Conservation (phyloP, 2,888 invertebrate species). For the Buathra laborator region DNA sequence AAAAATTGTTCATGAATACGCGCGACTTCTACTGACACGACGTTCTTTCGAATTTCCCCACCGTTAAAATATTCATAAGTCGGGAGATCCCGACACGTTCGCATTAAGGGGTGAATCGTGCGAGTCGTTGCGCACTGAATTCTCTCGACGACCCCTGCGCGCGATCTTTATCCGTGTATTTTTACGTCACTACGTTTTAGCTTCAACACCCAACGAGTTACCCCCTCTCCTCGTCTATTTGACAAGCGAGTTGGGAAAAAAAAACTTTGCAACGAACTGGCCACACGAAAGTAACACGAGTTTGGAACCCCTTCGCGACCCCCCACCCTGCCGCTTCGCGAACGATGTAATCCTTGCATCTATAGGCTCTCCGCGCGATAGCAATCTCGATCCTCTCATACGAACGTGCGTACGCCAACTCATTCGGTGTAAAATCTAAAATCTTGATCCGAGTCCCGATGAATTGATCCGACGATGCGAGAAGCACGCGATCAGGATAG, state of each 20-base stretch:
- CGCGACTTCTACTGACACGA: background rate
- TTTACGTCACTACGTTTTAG: constrained; percentile 45
- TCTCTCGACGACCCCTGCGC: background rate
- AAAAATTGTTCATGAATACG: background rate
- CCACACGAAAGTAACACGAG: constrained; percentile 25
- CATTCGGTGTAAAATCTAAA: constrained; percentile 66
- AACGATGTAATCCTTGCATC: constrained; percentile 54
- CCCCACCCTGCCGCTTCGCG: no score
- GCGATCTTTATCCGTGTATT: constrained; percentile 45
- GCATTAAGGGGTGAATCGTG: constrained; percentile 12
- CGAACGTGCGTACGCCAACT: constrained; percentile 42
- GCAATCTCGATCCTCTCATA: constrained; percentile 55
- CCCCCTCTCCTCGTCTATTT: constrained; percentile 3
- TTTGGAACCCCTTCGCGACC: constrained; percentile 4
- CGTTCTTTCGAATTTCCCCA: background rate
- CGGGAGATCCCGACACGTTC: constrained; percentile 14
- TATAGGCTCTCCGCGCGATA: constrained; percentile 52
- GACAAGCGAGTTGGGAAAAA: constrained; percentile 12
- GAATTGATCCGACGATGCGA: constrained; percentile 32
- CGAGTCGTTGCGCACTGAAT: constrained; percentile 4
- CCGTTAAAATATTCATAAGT: constrained; percentile 13
- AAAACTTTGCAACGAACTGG: constrained; percentile 27
- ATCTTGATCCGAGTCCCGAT: constrained; percentile 67
- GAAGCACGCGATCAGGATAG: constrained; percentile 40
- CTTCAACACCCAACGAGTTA: constrained; percentile 14